Conservation (phyloP, 2,888 invertebrate genomes). For the Galerucella calmariensis region DNA sequence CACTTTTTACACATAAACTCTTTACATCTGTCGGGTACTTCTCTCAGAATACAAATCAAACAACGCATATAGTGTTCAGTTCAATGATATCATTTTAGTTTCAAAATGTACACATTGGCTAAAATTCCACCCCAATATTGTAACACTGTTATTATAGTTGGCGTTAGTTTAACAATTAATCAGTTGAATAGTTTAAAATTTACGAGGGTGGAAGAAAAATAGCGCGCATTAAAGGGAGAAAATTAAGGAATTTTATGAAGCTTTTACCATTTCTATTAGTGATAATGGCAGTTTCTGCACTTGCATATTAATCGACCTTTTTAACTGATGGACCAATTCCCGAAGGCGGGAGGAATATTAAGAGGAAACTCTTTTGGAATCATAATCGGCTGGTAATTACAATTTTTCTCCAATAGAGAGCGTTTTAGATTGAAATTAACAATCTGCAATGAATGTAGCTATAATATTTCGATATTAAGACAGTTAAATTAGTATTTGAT, state of each 20-base stretch:
- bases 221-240: no score
- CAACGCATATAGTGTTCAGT: background rate
- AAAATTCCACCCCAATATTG: background rate
- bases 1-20: slow-evolving; percentile 9
- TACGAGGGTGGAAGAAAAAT: background rate
- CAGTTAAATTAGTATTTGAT: background rate
- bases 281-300: slow-evolving; percentile 41
- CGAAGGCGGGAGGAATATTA: slow-evolving; percentile 39
- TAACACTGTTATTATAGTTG: background rate
- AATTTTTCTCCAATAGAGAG: slow-evolving; percentile 32
- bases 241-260: slow-evolving; percentile 32
- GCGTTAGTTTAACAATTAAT: background rate
- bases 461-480: background rate
- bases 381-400: slow-evolving; percentile 32
- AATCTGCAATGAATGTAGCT: background rate
- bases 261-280: slow-evolving; percentile 46
- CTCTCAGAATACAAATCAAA: slow-evolving; percentile 10
- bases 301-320: slow-evolving; percentile 41
- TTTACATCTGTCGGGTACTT: slow-evolving; percentile 13
- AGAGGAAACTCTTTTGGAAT: slow-evolving; percentile 39
- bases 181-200: background rate
- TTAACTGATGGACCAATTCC: slow-evolving; percentile 44
- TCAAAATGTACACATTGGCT: background rate
- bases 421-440: background rate
- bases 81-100: background rate